Evolutionary conservation across 2,888 invertebrate genomes (phyloP), one percentile per base, ranked within the genome.

Genomic region (Torymus texanus): DNA sequence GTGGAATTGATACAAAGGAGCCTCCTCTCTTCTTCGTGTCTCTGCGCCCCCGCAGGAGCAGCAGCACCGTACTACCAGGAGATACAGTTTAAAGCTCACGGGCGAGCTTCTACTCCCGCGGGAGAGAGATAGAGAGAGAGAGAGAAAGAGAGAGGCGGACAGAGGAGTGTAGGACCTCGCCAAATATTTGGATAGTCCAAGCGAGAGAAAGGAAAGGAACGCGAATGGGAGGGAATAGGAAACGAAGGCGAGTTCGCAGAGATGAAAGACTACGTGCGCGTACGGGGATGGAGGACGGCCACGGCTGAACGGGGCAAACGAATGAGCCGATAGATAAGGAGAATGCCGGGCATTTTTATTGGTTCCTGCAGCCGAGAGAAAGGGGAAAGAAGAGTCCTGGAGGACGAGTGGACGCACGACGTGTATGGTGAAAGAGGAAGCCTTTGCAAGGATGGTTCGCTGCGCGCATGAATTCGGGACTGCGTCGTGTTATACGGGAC

Each of bases 291-390:
- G 21, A 11, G 51, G 51, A 50, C n/a, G 62, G 55, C 53, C 73
- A 71, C 56, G 50, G 51, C 53, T 13, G 51, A 18, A 13, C 24
- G 14, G 62, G 18, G 83, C 86, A 85, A 86, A 85, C 86, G 86
- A 86, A 85, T 85, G 88, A 88, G 88, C 88, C 88, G 88, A 88
- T 88, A 88, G 87, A 85, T 84, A 84, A 83, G 82, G 86, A 87
- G 89, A 90, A 90, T 90, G 88, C 84, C 85, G 87, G 84, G 87
- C 88, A 90, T 90, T 90, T 90, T 88, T 87, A 87, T 88, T 88
- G 86, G 87, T 86, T 87, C 84, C 82, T 83, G n/a, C 50, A 51
- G 16, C 14, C 2, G 53, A 12, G 21, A 51, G 16, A 53, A 51
- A 53, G 12, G 50, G 16, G 65, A 50, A 16, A 56, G 8, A n/a